Evolutionary conservation across 2,888 invertebrate species (phyloP).

Genomic region (Melanostoma scalare): DNA sequence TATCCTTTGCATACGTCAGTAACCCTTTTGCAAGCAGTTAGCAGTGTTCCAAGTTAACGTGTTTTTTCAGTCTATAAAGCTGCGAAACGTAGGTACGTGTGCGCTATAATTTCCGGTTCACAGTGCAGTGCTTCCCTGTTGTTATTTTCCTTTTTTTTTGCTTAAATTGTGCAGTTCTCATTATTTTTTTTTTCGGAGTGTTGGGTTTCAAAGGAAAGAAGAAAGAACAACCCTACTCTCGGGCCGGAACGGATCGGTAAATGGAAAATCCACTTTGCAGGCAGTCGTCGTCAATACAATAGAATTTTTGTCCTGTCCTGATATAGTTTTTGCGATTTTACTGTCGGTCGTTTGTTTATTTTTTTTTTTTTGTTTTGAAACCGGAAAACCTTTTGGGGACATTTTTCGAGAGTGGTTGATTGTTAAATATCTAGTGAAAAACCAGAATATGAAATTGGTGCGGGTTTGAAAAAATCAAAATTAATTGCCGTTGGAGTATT

Average conservation of each 20-base stretch:
- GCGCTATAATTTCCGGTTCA: conserved; percentile 56
- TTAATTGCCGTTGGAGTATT: no score
- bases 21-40: conserved; percentile 15
- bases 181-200: conserved; percentile 26
- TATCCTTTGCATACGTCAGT: conserved; percentile 1
- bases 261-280: conserved; percentile 42
- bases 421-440: not conserved
- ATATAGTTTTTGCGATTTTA: conserved; percentile 21
- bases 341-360: conserved; percentile 12
- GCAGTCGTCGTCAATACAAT: conserved; percentile 5
- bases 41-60: conserved; percentile 29
- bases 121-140: conserved; percentile 40
- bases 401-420: not conserved
- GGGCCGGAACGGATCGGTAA: conserved; percentile 27
- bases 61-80: conserved; percentile 30
- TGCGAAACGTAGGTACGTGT: conserved; percentile 27
- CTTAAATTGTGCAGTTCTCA: conserved; percentile 30
- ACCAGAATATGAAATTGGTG: no score
- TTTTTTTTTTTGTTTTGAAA: conserved; percentile 16
- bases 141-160: conserved; percentile 22
- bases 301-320: conserved; percentile 4
- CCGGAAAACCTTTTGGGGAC: conserved; percentile 34
- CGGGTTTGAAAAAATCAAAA: no score
- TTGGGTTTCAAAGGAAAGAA: conserved; percentile 31
- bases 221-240: conserved; percentile 15